phyloP scores from a whole-genome alignment of 2,888 invertebrate species.

The Clostera curtula region DNA sequence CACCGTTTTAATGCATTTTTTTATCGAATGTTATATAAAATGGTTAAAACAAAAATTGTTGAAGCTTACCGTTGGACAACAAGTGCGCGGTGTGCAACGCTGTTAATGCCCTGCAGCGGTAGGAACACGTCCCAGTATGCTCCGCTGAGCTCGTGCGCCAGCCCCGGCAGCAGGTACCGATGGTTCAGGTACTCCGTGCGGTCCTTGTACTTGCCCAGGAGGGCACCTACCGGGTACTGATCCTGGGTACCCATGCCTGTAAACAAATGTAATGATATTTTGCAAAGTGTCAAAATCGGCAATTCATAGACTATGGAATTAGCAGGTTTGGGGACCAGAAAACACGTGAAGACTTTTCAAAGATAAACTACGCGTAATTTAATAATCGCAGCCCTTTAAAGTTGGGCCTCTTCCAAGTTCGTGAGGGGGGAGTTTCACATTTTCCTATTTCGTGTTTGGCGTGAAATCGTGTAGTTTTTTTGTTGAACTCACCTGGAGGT shows the following conservation, averaged over 20 bases:
- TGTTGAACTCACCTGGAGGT: conserved; percentile 74
- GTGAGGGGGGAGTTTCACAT: no score
- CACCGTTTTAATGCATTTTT: no score
- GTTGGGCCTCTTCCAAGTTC: no score
- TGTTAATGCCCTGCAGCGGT: conserved; percentile 86
- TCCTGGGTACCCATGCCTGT: conserved; percentile 88
- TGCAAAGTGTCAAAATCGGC: no score
- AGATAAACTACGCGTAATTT: no score
- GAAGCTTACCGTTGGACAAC: conserved; percentile 79
- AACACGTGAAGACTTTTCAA: no score
- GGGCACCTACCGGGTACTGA: conserved; percentile 91
- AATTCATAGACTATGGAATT: no score
- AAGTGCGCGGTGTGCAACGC: conserved; percentile 87
- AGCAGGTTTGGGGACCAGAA: no score
- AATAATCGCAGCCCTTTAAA: no score
- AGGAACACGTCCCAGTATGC: conserved; percentile 89
- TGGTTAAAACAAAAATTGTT: neutral
- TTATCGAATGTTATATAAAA: no score
- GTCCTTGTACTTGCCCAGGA: conserved; percentile 88
- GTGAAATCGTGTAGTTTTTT: neutral
- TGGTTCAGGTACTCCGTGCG: conserved; percentile 81
- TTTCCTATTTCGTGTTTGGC: no score
- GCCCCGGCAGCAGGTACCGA: conserved; percentile 78
- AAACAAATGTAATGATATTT: conserved; percentile 10
- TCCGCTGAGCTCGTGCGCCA: conserved; percentile 82